phyloP scores from a whole-genome alignment of 1,140 invertebrate species.

The Atta colombica region DNA sequence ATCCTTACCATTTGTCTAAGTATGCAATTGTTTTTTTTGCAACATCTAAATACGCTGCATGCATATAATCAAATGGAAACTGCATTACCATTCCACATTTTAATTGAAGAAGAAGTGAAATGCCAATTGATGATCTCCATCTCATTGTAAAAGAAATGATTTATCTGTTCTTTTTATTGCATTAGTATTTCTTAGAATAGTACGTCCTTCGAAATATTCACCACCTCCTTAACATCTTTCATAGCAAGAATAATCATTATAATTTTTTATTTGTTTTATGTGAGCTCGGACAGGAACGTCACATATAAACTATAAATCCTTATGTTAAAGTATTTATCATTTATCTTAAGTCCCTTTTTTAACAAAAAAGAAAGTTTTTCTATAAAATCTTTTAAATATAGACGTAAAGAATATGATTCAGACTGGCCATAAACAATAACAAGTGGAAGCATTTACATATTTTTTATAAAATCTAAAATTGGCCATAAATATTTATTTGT shows the following conservation, averaged over 20 bases:
- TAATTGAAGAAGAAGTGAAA: not conserved
- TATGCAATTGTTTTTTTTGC: not conserved
- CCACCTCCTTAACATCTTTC: not conserved
- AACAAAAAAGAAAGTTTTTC: not conserved
- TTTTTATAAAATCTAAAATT: not conserved
- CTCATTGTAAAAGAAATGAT: too few species aligned
- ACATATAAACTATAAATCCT: too few species aligned
- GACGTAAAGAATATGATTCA: not conserved
- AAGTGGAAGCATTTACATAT: not conserved
- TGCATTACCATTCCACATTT: not conserved
- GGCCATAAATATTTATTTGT: not conserved
- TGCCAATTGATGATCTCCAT: too few species aligned
- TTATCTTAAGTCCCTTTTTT: not conserved
- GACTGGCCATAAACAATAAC: not conserved
- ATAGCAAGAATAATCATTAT: not conserved
- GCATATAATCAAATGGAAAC: not conserved
- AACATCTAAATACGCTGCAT: not conserved
- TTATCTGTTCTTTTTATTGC: too few species aligned
- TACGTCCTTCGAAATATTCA: too few species aligned
- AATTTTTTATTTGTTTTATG: not conserved
- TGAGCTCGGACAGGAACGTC: too few species aligned
- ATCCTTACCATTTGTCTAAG: not conserved
- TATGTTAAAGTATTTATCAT: too few species aligned
- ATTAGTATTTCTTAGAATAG: too few species aligned
- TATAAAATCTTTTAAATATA: not conserved